phyloP scores from a whole-genome alignment of 2,113 vertebrate genomes.

The Erythrocercus mccallii region DNA sequence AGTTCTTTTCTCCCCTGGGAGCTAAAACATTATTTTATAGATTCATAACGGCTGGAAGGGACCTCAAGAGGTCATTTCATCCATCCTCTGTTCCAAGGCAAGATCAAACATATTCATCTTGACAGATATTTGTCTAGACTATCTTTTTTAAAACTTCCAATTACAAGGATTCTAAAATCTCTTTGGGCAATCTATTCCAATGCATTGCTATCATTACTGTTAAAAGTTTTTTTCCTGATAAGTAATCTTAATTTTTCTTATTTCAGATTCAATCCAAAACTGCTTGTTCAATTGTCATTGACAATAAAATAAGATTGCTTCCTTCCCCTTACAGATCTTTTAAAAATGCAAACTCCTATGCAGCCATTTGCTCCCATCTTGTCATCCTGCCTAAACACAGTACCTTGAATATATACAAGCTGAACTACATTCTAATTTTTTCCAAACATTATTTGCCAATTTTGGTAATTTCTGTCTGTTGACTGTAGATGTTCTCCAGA shows the following conservation, averaged over 20 bases:
- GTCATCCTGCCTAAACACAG: not conserved
- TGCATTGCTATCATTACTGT: not conserved
- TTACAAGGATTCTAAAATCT: not conserved
- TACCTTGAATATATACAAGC: not conserved
- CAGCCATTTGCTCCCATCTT: not conserved
- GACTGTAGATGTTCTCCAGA: not conserved
- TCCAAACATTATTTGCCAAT: not conserved
- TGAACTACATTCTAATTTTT: not conserved
- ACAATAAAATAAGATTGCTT: not conserved
- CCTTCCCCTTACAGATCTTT: not conserved
- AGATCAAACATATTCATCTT: constrained; percentile 17
- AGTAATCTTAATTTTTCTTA: not conserved
- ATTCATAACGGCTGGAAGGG: not conserved
- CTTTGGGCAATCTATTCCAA: not conserved
- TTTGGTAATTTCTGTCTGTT: not conserved
- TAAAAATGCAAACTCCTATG: not conserved
- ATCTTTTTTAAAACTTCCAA: not conserved
- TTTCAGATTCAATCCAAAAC: not conserved
- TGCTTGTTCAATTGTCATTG: not conserved
- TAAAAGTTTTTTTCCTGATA: not conserved
- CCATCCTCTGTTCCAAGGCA: constrained; percentile 8
- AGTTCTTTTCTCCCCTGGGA: not conserved
- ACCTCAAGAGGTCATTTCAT: constrained; percentile 34
- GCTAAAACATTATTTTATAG: constrained; percentile 16
- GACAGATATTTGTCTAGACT: constrained; percentile 16